Percentiles rank a stretch among this genome's conserved stretches.
These are phyloP conservation scores for Euspilapteryx auroguttella DNA, from an alignment of 2,888 invertebrate species.

Conservation along the genomic window DNA sequence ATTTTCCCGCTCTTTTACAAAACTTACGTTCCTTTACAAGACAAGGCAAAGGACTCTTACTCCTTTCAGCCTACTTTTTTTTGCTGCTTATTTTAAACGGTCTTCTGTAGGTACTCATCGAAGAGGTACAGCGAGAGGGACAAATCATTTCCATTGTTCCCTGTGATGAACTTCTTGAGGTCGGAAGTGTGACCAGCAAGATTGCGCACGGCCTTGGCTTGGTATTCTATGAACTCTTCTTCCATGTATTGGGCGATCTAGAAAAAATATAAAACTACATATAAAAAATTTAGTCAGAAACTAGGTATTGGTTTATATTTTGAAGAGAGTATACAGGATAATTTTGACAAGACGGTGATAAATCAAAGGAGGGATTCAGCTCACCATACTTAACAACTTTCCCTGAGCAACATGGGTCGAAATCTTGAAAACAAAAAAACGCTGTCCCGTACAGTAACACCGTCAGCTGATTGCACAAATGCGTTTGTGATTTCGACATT, in stretches of 20 bases:
- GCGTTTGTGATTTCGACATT: too few species aligned
- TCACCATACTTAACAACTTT: too few species aligned
- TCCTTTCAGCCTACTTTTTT: too few species aligned
- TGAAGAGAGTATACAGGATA: too few species aligned
- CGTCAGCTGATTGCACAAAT: too few species aligned
- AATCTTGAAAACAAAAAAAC: background rate
- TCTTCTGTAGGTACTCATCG: conserved; percentile 66
- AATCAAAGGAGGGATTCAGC: too few species aligned
- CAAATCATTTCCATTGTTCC: conserved; percentile 52
- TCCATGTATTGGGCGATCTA: conserved; percentile 74
- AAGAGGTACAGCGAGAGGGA: conserved; percentile 73
- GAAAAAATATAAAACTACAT: background rate
- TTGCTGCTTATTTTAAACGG: conserved; percentile 22
- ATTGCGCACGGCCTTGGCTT: conserved; percentile 67
- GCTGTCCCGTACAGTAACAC: background rate
- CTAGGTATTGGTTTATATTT: too few species aligned
- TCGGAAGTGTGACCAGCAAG: conserved; percentile 76
- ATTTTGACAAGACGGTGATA: too few species aligned
- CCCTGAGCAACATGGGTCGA: too few species aligned
- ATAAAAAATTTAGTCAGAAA: conserved; percentile 4
- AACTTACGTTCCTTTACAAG: too few species aligned
- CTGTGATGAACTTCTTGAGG: conserved; percentile 65
- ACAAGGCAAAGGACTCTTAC: too few species aligned
- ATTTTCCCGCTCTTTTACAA: too few species aligned
- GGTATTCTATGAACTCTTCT: conserved; percentile 72